Base-by-base conservation (phyloP, 2,113 vertebrate genomes). In the Corvus moneduloides region DNA sequence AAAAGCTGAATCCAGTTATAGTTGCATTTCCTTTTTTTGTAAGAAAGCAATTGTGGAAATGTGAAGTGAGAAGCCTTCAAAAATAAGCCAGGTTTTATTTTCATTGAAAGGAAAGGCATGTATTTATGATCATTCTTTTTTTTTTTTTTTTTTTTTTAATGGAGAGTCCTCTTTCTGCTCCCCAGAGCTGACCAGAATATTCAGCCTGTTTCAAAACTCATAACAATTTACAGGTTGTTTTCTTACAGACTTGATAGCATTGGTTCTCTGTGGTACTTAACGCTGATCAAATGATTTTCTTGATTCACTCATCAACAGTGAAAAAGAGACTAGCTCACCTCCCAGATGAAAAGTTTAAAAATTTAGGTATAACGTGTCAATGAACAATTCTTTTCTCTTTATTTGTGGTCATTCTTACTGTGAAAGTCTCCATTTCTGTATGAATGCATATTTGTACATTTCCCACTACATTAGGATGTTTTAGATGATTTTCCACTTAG, bases 131-230 rank as follows among this genome's bases (percentile, higher is more conserved):
- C 2, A 11, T 66, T 24, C 1, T 4, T 18, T 12, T 23, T 37
- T 18, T 51, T 14, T 52, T 27, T 14, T 37, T 37, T 28, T 41
- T 32, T 39, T 55, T 37, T 33, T 63, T 43, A 6, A 30, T 44
- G 3, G 20, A 18, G 1, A 43, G 4, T 39, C 9, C 6, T 59
- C 9, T 43, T 44, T 85, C n/a, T 69, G 5, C 5, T 64, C 18
- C 32, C 5, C 26, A 37, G 23, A 59, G 5, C 1, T 1, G 0
- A 54, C 20, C 7, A 28, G 35, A 62, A 4, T 11, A 59, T 74
- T 92, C 35, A 81, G 4, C 4, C 10, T 80, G 2, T 80, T 94
- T 83, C 16, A 77, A 73, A 37, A 77, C 13, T 69, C 5, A 1
- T 16, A 68, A 66, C 2, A 41, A 3, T 13, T 69, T 48, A 27